Conservation (phyloP, 2,797 vertebrate species). For the Melanotaenia boesemani region DNA sequence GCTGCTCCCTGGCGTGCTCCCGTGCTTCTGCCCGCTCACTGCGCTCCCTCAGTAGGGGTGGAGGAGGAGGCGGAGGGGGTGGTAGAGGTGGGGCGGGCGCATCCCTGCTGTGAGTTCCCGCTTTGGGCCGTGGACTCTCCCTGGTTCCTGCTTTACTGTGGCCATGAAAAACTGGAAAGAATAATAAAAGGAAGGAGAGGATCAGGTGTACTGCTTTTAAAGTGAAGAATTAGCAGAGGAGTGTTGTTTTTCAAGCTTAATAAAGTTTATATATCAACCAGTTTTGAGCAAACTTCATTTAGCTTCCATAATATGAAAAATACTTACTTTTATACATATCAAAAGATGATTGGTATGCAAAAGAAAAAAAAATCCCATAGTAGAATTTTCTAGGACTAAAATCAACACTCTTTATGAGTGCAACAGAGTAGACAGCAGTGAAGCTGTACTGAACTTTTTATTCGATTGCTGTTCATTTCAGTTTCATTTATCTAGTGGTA, state of each 20-base stretch:
- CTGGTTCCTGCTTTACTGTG: conserved; percentile 88
- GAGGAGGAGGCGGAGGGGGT: conserved; percentile 75
- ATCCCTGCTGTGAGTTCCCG: conserved; percentile 83
- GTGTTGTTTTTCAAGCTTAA: background rate
- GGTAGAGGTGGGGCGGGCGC: conserved; percentile 77
- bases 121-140: conserved; percentile 92
- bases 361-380: background rate
- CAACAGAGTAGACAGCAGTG: background rate
- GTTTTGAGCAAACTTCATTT: background rate
- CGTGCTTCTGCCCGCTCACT: conserved; percentile 88
- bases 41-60: conserved; percentile 90
- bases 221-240: background rate
- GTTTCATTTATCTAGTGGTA: background rate
- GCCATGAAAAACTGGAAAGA: conserved; percentile 90
- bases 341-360: background rate
- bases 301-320: background rate
- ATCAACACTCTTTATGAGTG: background rate
- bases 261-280: background rate
- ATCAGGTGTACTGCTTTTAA: conserved; percentile 9
- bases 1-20: conserved; percentile 84
- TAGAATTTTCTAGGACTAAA: background rate
- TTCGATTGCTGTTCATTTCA: background rate
- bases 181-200: background rate
- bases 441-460: background rate
- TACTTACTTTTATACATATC: background rate